phyloP scores from a whole-genome alignment of 1,140 invertebrate species.

The Drosophila mojavensis region DNA sequence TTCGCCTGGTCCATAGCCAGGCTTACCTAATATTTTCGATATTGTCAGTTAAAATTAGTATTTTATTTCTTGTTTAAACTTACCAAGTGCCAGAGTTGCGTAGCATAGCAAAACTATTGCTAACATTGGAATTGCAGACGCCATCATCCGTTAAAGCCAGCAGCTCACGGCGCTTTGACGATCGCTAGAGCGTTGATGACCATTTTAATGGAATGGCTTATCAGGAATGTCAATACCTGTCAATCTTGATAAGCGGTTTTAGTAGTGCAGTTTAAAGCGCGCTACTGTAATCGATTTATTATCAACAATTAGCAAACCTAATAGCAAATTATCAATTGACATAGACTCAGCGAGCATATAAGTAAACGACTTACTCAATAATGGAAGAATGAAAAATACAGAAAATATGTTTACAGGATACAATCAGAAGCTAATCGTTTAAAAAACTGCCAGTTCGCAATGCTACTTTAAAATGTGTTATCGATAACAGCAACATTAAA shows the following conservation, averaged over 20 bases:
- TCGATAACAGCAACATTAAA: constrained; percentile 9
- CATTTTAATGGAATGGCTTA: constrained; percentile 34
- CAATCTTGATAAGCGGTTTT: constrained; percentile 6
- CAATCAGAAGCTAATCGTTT: not conserved
- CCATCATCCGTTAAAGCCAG: constrained; percentile 47
- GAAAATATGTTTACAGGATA: not conserved
- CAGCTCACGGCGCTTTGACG: constrained; percentile 13
- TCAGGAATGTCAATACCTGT: not conserved
- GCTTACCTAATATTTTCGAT: constrained; percentile 39
- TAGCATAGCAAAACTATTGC: constrained; percentile 36
- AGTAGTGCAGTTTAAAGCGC: not conserved
- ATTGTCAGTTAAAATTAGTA: too few species aligned
- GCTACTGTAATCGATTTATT: constrained; percentile 20
- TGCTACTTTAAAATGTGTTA: not conserved
- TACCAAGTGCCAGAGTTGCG: constrained; percentile 35
- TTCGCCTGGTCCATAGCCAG: constrained; percentile 86
- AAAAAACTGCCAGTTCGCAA: not conserved
- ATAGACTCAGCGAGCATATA: too few species aligned
- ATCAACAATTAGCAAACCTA: not conserved
- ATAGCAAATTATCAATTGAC: not conserved
- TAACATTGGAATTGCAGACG: constrained; percentile 17
- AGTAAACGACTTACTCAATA: too few species aligned
- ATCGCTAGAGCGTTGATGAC: not conserved
- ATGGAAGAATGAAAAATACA: too few species aligned
- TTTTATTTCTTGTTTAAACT: constrained; percentile 6